phyloP scores from a whole-genome alignment of 2,113 vertebrate genomes.

The Mola mola region DNA sequence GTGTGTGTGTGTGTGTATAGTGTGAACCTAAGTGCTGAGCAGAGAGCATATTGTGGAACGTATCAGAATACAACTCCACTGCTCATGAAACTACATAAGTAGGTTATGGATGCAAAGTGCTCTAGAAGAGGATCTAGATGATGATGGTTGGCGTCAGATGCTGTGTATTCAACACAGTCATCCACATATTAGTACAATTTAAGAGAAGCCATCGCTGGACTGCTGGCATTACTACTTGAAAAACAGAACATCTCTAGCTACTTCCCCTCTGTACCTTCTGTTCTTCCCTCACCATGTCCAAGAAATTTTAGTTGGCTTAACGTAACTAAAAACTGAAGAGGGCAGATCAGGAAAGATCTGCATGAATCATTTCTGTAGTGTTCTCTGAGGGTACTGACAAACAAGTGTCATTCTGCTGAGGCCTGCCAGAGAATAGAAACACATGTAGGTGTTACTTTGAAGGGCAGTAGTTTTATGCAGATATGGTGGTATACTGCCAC shows the following conservation, averaged over 20 bases:
- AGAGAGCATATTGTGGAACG: conserved; percentile 62
- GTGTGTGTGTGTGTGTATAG: conserved; percentile 15
- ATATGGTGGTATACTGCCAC: no score
- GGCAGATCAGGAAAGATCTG: no score
- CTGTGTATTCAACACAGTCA: not conserved
- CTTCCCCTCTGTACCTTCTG: not conserved
- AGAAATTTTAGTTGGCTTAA: not conserved
- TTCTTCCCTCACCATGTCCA: not conserved
- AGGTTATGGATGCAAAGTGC: conserved; percentile 69
- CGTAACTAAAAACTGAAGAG: no score
- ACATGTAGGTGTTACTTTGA: no score
- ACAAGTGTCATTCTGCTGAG: no score
- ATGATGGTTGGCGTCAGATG: not conserved
- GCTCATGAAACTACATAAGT: conserved; percentile 69
- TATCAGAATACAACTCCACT: conserved; percentile 57
- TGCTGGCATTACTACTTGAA: not conserved
- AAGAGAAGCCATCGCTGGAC: not conserved
- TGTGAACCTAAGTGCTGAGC: conserved; percentile 55
- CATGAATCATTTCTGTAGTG: no score
- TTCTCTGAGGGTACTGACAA: no score
- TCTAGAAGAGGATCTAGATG: not conserved
- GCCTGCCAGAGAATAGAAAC: no score
- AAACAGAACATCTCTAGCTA: not conserved
- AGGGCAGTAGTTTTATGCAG: no score
- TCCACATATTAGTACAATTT: not conserved